Conservation (phyloP, 2,797 vertebrate species). For the Melanotaenia maccullochi region DNA sequence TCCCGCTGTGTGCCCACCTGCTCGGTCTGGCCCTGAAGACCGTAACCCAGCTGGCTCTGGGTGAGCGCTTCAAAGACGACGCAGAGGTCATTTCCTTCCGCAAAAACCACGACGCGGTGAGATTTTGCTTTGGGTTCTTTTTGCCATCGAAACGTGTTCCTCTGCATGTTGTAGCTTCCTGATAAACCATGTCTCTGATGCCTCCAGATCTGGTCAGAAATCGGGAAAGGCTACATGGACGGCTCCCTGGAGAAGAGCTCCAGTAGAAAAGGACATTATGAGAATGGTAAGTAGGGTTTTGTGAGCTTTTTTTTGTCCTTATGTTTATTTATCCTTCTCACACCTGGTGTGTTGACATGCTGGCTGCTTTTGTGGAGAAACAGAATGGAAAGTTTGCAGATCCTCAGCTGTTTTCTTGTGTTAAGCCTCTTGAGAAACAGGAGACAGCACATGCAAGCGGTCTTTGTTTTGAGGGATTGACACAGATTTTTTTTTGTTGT, state of each 20-base stretch:
- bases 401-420: slow-evolving; percentile 19
- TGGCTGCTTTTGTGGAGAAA: neutral
- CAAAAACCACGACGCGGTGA: slow-evolving; percentile 92
- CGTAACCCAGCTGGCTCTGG: slow-evolving; percentile 91
- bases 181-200: neutral
- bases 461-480: neutral
- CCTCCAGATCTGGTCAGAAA: slow-evolving; percentile 94
- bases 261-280: slow-evolving; percentile 89
- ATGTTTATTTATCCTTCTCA: neutral
- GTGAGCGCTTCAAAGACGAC: slow-evolving; percentile 88
- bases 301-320: neutral
- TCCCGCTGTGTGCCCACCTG: slow-evolving; percentile 92
- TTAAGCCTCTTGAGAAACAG: slow-evolving; percentile 8
- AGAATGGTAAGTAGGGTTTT: slow-evolving; percentile 82
- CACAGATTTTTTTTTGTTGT: neutral
- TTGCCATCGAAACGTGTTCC: neutral
- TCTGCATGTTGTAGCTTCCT: neutral
- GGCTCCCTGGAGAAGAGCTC: slow-evolving; percentile 93
- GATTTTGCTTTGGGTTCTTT: slow-evolving; percentile 40
- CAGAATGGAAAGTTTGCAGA: slow-evolving; percentile 39
- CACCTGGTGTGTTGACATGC: neutral
- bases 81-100: slow-evolving; percentile 90
- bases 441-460: neutral
- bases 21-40: slow-evolving; percentile 94
- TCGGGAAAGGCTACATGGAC: slow-evolving; percentile 94